A percentile compares a stretch with the other conserved stretches of the same genome.
phyloP scores from a whole-genome alignment of 1,140 invertebrate species.

The Paraescarpia echinospica region DNA sequence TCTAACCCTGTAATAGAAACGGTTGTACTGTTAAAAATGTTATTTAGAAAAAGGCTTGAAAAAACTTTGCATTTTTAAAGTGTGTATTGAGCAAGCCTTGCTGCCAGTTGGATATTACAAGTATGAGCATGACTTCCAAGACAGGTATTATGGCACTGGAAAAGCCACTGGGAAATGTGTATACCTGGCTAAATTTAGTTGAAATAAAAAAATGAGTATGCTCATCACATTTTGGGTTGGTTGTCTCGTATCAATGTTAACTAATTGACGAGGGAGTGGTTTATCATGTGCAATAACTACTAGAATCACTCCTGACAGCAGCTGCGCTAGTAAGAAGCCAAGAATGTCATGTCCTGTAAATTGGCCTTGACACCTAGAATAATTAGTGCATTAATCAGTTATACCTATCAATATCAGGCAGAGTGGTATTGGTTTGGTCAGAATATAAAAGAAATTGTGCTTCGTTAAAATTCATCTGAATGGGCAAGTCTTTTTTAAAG shows the following conservation, averaged over 20 bases:
- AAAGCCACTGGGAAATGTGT: neutral
- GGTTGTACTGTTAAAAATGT: too few relatives aligned
- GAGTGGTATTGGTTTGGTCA: neutral
- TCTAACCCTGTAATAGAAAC: too few relatives aligned
- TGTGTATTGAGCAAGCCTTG: neutral
- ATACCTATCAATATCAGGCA: neutral
- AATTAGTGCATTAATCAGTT: neutral
- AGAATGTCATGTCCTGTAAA: neutral
- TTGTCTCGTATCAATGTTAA: neutral
- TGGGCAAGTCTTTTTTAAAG: neutral
- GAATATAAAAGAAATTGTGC: too few relatives aligned
- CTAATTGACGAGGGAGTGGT: neutral
- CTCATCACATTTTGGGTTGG: too few relatives aligned
- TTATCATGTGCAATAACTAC: neutral
- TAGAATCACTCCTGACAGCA: neutral
- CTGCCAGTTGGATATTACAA: neutral
- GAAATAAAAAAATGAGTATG: neutral
- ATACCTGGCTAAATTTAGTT: neutral
- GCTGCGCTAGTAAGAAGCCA: neutral
- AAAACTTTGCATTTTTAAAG: too few relatives aligned
- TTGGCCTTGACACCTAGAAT: neutral
- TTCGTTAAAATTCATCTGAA: too few relatives aligned
- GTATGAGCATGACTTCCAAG: too few relatives aligned
- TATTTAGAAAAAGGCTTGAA: too few relatives aligned
- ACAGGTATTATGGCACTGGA: neutral